Base-by-base conservation (phyloP, 2,113 vertebrate genomes). In the Acanthisitta chloris region DNA sequence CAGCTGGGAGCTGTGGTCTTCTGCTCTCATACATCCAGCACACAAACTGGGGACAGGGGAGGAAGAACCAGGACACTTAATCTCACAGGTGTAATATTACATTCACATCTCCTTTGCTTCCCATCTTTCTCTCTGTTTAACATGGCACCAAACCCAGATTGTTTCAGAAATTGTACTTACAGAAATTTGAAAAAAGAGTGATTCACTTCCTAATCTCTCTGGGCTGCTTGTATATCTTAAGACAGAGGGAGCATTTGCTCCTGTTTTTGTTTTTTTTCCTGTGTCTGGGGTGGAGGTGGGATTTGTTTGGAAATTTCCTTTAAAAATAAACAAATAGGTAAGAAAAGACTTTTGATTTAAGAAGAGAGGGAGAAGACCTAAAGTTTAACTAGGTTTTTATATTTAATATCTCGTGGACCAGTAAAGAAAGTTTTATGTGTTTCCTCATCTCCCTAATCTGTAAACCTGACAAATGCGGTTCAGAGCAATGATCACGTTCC, bases 201-300 rank as follows among this genome's bases (percentile, higher is more conserved):
- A 84, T 95, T 92, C 21, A 57, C 43, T 86, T 90, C 65, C 48
- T 76, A 52, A 65, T 36, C n/a, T 61, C 34, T 81, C 36, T 19
- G 0, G 3, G 10, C 59, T 94, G 43, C 59, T 90, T 78, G 17
- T 48, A 8, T 4, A 4, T 55, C 73, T 71, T 71, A 78, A 76
- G 45, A 83, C 43, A 78, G 70, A 94, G 40, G 17, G 45, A 72
- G 1, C 46, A 87, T 84, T 90, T 80, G 46, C 0, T 12, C 57
- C 52, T 76, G 57, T 7, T 49, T 85, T 87, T 73, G 73, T 45
- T 73, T 90, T 78, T 61, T 59, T 34, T 49, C 71, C 3, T 83
- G 9, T 71, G 46, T 67, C 62, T 0, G 8, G 26, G 7, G 28
- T 17, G 18, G 26, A 17, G 9, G 17, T 23, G 8, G 23, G 12